These are phyloP conservation scores for Sitobion miscanthi DNA, from an alignment of 1,140 invertebrate genomes.

Conservation along the genomic window DNA sequence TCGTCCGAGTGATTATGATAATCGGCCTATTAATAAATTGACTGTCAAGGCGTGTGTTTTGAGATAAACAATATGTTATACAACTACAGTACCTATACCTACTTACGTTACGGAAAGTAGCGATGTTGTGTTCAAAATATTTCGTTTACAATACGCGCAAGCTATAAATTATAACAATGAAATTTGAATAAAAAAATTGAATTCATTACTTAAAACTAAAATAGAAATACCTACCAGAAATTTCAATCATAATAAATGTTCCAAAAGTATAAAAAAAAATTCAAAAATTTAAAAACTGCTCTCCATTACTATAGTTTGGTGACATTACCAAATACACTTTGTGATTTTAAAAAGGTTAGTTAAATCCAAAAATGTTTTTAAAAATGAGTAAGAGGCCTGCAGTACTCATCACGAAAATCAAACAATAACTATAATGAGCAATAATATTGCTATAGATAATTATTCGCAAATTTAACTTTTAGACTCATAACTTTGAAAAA, in stretches of 20 bases:
- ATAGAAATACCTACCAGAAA: background rate
- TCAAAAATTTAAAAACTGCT: no score
- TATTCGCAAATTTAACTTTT: no score
- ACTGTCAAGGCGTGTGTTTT: background rate
- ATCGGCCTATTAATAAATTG: slow-evolving; percentile 12
- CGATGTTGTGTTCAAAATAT: background rate
- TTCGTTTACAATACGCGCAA: background rate
- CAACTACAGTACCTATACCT: background rate
- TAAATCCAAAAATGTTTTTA: no score
- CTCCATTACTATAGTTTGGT: no score
- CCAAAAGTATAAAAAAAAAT: no score
- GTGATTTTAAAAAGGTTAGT: no score
- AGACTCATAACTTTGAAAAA: no score
- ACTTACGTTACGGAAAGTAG: background rate
- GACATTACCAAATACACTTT: no score
- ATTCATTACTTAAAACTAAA: background rate
- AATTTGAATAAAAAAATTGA: background rate
- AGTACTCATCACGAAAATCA: no score
- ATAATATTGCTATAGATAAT: no score
- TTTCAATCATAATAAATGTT: background rate
- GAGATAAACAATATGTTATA: background rate
- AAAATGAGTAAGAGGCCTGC: no score
- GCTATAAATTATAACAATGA: background rate
- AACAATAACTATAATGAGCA: no score
- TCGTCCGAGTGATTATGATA: background rate